Conservation (phyloP, 2,797 vertebrate genomes). For the Schizopygopsis pylzovi region DNA sequence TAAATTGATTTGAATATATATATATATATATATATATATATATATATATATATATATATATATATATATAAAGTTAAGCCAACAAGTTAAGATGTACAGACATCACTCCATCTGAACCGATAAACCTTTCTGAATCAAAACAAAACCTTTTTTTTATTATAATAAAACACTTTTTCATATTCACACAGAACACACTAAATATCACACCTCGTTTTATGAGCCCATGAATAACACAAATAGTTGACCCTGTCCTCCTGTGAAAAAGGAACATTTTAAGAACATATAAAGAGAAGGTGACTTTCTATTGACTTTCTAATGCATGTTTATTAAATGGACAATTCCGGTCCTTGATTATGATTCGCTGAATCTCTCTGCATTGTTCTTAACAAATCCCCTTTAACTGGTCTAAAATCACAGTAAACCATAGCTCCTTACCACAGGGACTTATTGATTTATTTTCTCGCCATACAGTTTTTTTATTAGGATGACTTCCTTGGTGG, state of each 20-base stretch:
- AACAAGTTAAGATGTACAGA: too few relatives aligned
- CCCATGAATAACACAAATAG: conserved; percentile 46
- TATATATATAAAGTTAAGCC: too few relatives aligned
- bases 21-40: too few relatives aligned
- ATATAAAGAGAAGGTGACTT: background rate
- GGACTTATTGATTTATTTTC: background rate
- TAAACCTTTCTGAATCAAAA: background rate
- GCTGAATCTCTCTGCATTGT: background rate
- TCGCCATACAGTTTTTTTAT: background rate
- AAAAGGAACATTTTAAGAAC: conserved; percentile 34
- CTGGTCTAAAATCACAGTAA: background rate
- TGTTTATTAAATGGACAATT: background rate
- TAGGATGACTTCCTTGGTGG: background rate
- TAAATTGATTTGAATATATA: background rate
- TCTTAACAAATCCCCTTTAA: background rate
- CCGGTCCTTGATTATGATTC: background rate
- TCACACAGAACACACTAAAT: background rate
- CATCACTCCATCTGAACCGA: background rate
- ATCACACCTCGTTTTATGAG: background rate
- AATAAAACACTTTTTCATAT: background rate
- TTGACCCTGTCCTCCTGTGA: conserved; percentile 31
- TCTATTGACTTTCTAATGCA: background rate
- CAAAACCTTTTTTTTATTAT: background rate
- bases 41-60: too few relatives aligned
- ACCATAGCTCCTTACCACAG: background rate